These are phyloP conservation scores for Mormyrus hasselquistii DNA, from an alignment of 2,797 vertebrate genomes.

Conservation along the genomic window DNA sequence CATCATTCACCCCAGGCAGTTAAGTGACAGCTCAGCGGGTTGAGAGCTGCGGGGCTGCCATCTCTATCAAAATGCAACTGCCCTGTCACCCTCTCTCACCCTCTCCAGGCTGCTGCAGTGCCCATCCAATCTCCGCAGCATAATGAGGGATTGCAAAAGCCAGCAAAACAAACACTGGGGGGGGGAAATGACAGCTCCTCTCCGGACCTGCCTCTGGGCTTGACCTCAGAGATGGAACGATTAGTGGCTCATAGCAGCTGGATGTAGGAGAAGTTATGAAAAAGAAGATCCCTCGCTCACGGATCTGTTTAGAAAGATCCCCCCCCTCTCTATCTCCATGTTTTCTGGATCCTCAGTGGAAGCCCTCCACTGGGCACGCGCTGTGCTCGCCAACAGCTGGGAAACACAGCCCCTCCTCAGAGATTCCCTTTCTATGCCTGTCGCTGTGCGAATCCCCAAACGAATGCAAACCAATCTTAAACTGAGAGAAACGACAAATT, in stretches of 20 bases:
- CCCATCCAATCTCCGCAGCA: neutral
- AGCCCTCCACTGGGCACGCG: neutral
- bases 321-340: neutral
- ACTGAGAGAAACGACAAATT: neutral
- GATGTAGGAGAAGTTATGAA: neutral
- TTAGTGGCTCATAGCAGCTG: neutral
- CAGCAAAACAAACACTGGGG: neutral
- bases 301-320: neutral
- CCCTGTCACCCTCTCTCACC: neutral
- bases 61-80: neutral
- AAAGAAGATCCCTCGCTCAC: neutral
- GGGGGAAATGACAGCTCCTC: neutral
- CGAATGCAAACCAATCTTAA: neutral
- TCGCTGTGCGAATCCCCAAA: neutral
- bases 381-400: neutral
- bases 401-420: neutral
- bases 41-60: neutral
- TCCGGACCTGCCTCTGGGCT: neutral
- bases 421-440: neutral
- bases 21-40: neutral
- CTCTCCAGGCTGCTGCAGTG: neutral
- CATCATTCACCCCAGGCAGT: neutral
- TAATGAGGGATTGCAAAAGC: neutral
- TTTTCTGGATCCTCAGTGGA: neutral
- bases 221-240: neutral